Conservation (phyloP, 1,140 invertebrate species). For the Drosophila hydei region DNA sequence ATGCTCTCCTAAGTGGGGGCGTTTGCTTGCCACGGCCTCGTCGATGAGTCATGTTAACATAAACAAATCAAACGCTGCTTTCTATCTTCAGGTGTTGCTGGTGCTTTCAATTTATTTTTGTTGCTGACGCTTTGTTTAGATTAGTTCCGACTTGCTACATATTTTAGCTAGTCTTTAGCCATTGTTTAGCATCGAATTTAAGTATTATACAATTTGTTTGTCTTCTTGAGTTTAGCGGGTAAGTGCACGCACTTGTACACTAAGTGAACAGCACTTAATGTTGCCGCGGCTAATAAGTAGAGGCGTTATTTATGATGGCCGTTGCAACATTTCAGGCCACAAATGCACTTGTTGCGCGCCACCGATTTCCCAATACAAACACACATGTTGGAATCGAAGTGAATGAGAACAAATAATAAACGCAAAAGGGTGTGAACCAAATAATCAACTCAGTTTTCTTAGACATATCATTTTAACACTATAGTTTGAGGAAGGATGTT, state of each 20-base stretch:
- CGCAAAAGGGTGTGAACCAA: slow-evolving; percentile 23
- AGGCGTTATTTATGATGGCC: slow-evolving; percentile 64
- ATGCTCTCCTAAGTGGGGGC: slow-evolving; percentile 24
- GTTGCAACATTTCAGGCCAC: slow-evolving; percentile 53
- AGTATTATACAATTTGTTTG: slow-evolving; percentile 60
- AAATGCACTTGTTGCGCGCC: slow-evolving; percentile 69
- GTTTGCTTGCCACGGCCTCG: slow-evolving; percentile 45
- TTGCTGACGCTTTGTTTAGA: slow-evolving; percentile 54
- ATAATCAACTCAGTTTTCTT: slow-evolving; percentile 6
- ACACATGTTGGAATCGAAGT: slow-evolving; percentile 46
- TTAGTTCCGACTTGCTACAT: slow-evolving; percentile 53
- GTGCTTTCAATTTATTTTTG: slow-evolving; percentile 58
- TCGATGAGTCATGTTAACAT: slow-evolving; percentile 62
- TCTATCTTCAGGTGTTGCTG: slow-evolving; percentile 61
- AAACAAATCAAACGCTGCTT: slow-evolving; percentile 63
- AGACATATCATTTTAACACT: neutral
- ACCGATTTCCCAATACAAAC: slow-evolving; percentile 49
- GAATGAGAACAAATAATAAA: slow-evolving; percentile 46
- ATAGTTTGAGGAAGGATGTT: slow-evolving; percentile 1
- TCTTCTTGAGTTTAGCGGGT: slow-evolving; percentile 61
- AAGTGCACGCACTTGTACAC: slow-evolving; percentile 70
- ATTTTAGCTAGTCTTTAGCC: slow-evolving; percentile 46
- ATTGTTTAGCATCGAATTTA: slow-evolving; percentile 59
- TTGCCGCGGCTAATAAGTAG: slow-evolving; percentile 60
- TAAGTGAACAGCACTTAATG: slow-evolving; percentile 58